Base-by-base conservation (phyloP, 2,888 invertebrate species). In the Bimastos eiseni region DNA sequence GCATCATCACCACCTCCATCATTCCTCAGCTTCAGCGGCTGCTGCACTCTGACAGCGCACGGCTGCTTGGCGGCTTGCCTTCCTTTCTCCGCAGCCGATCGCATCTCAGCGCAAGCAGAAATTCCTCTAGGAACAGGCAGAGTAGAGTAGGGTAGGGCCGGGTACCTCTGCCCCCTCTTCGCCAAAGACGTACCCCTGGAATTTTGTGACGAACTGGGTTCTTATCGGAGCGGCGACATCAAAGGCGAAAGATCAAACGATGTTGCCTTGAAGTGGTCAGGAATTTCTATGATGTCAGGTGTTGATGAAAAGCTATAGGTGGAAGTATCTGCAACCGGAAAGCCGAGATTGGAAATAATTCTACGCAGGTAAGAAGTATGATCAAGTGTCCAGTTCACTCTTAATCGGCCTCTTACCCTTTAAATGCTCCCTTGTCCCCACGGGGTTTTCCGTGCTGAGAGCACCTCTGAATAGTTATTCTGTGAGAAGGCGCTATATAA, bases 351-450 rank as follows among this genome's bases (percentile, higher is more conserved):
- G 70, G 70, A 70, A 41, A 41, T 41, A 41, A n/a, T n/a, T 70
- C 30, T 70, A 70, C 70, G 70, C 70, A 70, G 70, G 70, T 70
- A 70, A 70, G 70, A 70, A n/a, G 70, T 70, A n/a, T 70, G n/a
- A n/a, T n/a, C n/a, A n/a, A n/a, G n/a, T 6, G 70, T 49, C 19
- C 49, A 70, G 30, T 4, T 13, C 30, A 0, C 70, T 70, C 0
- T n/a, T 17, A n/a, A n/a, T n/a, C n/a, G n/a, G n/a, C n/a, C n/a
- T n/a, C n/a, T n/a, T n/a, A n/a, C n/a, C n/a, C n/a, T n/a, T n/a
- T n/a, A n/a, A n/a, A n/a, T n/a, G n/a, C n/a, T n/a, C n/a, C n/a
- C n/a, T n/a, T n/a, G n/a, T n/a, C n/a, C n/a, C n/a, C n/a, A n/a
- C n/a, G n/a, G n/a, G n/a, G n/a, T n/a, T n/a, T n/a, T n/a, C n/a